Evolutionary conservation across 2,113 vertebrate genomes (phyloP).

Genomic region (Upupa epops): DNA sequence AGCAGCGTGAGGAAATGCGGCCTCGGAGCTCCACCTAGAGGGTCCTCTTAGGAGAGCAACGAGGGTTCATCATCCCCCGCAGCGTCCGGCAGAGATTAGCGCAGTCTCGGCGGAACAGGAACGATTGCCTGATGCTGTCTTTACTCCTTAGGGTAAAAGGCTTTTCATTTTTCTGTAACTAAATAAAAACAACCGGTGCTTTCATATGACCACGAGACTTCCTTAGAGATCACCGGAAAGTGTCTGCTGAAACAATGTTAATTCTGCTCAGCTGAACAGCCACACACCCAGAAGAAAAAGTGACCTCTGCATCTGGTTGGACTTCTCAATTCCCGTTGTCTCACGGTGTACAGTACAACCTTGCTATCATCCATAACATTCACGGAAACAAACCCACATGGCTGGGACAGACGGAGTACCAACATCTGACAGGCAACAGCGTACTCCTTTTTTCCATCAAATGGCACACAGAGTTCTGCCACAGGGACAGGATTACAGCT

Average conservation of each 20-base stretch:
- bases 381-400: background rate
- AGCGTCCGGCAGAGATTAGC: background rate
- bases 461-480: background rate
- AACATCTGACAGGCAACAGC: no score
- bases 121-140: background rate
- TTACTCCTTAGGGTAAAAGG: background rate
- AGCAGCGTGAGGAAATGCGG: slow-evolving; percentile 34
- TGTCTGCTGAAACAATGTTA: background rate
- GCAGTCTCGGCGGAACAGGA: background rate
- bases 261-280: background rate
- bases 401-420: background rate
- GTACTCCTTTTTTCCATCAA: background rate
- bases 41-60: background rate
- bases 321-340: background rate
- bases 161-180: background rate
- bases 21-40: slow-evolving; percentile 78
- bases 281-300: background rate
- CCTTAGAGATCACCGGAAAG: background rate
- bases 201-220: background rate
- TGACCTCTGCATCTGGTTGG: background rate
- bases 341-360: accelerated
- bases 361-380: background rate
- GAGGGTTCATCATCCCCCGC: background rate
- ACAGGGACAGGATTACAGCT: background rate
- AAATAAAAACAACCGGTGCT: background rate